Base-by-base conservation (phyloP, 1,140 invertebrate species). In the Bombus sylvicola region DNA sequence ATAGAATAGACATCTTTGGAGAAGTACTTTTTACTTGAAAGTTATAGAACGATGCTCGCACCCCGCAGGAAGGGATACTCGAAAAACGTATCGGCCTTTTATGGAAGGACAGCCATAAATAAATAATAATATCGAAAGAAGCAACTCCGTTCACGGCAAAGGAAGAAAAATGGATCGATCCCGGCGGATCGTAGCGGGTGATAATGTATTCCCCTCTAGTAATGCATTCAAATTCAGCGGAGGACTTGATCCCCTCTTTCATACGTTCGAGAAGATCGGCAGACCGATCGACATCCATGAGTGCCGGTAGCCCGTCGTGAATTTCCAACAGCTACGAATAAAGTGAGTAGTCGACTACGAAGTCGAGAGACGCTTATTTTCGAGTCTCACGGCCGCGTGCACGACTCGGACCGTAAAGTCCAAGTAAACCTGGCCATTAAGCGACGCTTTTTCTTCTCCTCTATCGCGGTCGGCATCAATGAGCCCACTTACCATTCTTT, bases 361-460 rank as follows among this genome's bases (percentile, higher is more conserved):
- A 31, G n/a, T 69, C 47, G 53, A 77, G 73, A 69, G 64, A 75
- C 28, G 73, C 62, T 83, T 84, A 84, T 78, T 87, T 88, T 88
- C 68, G n/a, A 66, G 53, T 41, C 53, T n/a, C 2, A 10, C 31
- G 59, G 10, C 47, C 59, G 81, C 47, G 18, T 34, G 47, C 47
- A 53, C 47, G 47, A 53, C 47, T 53, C 47, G 47, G 47, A 53
- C 47, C 53, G 81, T 88, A 82, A 89, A 88, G 68, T 88, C 80
- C 41, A 79, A 88, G 81, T 85, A 85, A 88, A 85, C n/a, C 31
- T 34, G 5, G 64, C 85, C 80, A 84, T 87, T 87, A 87, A 83
- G 41, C 87, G 37, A 34, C 47, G 41, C 13, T 85, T 81, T 43
- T 69, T 77, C 82, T 71, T 43, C 66, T 43, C 34, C 31, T 39